phyloP scores from a whole-genome alignment of 2,113 vertebrate species.

The Malaclemys terrapin region DNA sequence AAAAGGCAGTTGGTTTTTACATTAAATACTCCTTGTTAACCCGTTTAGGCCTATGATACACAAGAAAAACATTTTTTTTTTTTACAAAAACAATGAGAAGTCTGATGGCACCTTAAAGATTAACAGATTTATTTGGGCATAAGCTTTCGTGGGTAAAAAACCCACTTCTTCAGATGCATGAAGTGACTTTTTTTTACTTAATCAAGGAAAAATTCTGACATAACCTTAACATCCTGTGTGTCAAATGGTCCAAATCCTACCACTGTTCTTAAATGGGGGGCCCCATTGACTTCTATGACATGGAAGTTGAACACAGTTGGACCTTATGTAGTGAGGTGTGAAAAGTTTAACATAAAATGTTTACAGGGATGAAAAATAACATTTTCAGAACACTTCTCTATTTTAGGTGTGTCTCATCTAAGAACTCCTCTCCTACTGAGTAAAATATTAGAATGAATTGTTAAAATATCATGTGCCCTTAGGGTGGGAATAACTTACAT shows the following conservation, averaged over 20 bases:
- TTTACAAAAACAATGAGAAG: neutral
- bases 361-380: neutral
- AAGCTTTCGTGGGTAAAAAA: too few species aligned
- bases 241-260: neutral
- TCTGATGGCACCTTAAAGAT: too few species aligned
- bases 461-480: neutral
- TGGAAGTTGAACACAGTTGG: neutral
- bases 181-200: neutral
- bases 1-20: neutral
- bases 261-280: neutral
- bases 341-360: neutral
- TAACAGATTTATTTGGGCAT: too few species aligned
- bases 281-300: neutral
- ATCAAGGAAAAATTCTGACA: neutral
- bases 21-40: neutral
- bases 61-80: neutral
- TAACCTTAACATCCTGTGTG: neutral
- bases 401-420: neutral
- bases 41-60: neutral
- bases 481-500: neutral
- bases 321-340: neutral
- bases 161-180: too few species aligned
- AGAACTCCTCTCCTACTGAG: neutral
- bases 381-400: neutral
- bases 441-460: neutral